Conservation (phyloP, 1,140 invertebrate genomes). For the Elymnias hypermnestra region DNA sequence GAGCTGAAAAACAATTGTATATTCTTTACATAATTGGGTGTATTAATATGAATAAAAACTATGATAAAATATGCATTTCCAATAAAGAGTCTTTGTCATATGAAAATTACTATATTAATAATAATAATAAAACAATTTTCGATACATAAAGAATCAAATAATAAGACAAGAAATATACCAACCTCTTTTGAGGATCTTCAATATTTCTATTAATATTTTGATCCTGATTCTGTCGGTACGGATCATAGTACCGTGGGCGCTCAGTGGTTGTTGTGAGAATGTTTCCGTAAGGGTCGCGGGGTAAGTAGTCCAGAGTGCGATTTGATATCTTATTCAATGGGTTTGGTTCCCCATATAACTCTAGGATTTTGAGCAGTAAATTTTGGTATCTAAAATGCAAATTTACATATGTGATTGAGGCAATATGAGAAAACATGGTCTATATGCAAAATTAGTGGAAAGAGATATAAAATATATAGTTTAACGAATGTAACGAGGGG, state of each 20-base stretch:
- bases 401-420: constrained; percentile 1
- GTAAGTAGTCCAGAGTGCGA: constrained; percentile 28
- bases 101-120: too few relatives aligned
- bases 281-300: constrained; percentile 40
- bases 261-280: constrained; percentile 33
- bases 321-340: constrained; percentile 46
- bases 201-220: not conserved
- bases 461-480: too few relatives aligned
- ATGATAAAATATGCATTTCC: too few relatives aligned
- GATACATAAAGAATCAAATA: constrained; percentile 13
- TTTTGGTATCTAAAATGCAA: constrained; percentile 55
- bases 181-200: not conserved
- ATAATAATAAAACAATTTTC: too few relatives aligned
- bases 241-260: constrained; percentile 32
- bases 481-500: too few relatives aligned
- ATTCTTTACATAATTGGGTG: too few relatives aligned
- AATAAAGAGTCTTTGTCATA: too few relatives aligned
- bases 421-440: too few relatives aligned
- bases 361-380: constrained; percentile 58
- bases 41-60: too few relatives aligned
- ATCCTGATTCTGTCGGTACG: not conserved
- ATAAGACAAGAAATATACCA: not conserved
- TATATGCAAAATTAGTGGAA: too few relatives aligned
- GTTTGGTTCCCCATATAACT: constrained; percentile 66
- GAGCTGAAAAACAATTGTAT: too few relatives aligned